These are phyloP conservation scores for Stomatorhinus ivindoensis DNA, from an alignment of 2,113 vertebrate genomes.

Conservation along the genomic window DNA sequence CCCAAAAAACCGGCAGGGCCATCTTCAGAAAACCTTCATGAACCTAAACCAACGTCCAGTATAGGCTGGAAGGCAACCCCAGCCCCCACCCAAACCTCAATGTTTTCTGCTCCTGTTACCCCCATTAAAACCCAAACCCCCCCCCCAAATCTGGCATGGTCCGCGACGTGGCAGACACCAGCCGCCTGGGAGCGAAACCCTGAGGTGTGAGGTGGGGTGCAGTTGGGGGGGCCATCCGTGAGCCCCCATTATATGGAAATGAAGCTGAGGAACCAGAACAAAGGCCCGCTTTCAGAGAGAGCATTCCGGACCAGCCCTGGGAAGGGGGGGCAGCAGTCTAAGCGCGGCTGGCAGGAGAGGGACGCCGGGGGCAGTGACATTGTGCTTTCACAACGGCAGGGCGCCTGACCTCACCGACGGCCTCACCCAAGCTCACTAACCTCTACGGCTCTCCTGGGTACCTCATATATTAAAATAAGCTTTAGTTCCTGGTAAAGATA, in stretches of 20 bases:
- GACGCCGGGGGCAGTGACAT: not conserved
- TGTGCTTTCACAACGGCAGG: not conserved
- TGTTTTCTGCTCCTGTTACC: not conserved
- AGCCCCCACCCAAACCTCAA: not conserved
- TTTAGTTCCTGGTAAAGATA: not conserved
- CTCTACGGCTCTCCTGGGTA: not conserved
- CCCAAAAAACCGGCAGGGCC: not conserved
- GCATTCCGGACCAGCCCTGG: not conserved
- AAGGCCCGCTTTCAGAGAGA: constrained; percentile 15
- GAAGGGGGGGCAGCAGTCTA: not conserved
- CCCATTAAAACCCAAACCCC: not conserved
- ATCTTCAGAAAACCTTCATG: not conserved
- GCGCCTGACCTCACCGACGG: not conserved
- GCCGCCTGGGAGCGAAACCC: not conserved
- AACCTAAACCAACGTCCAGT: not conserved
- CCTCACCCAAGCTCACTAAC: not conserved
- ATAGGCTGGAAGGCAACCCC: not conserved
- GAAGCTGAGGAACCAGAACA: constrained; percentile 7
- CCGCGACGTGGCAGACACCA: not conserved
- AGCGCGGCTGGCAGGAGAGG: constrained; percentile 2
- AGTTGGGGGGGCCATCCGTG: not conserved
- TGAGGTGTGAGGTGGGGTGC: not conserved
- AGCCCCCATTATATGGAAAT: constrained; percentile 20
- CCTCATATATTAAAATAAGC: not conserved
- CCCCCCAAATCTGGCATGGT: not conserved